phyloP scores from a whole-genome alignment of 2,113 vertebrate species.

The Clarias macrocephalus region DNA sequence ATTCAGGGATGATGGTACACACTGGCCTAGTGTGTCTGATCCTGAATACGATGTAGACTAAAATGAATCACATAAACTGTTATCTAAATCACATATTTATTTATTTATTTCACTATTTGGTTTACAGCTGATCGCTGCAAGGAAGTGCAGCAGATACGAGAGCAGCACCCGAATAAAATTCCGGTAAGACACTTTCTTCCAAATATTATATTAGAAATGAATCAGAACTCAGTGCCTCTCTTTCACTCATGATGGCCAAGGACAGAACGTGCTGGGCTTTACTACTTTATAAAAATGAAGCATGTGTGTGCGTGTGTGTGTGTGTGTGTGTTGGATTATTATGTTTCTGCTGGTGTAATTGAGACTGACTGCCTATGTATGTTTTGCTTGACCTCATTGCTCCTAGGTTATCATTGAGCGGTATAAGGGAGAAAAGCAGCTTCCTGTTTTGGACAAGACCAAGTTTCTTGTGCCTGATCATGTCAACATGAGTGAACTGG shows the following conservation, averaged over 20 bases:
- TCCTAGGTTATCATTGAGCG: conserved; percentile 94
- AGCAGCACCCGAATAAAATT: conserved; percentile 97
- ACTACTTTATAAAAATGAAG: neutral
- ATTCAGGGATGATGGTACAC: neutral
- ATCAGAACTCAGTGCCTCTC: neutral
- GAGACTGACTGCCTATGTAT: neutral
- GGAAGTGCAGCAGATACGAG: conserved; percentile 96
- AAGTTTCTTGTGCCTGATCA: conserved; percentile 98
- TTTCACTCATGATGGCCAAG: neutral
- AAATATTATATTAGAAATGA: neutral
- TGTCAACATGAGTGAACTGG: conserved; percentile 98
- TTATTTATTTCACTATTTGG: conserved; percentile 34
- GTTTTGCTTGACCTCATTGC: neutral
- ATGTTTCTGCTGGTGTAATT: neutral
- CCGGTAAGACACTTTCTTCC: conserved; percentile 79
- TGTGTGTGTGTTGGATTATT: conserved; percentile 1
- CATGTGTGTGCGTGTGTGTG: neutral
- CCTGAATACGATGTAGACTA: neutral
- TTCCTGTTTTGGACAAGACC: conserved; percentile 96
- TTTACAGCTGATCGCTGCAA: conserved; percentile 90
- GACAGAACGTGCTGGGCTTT: neutral
- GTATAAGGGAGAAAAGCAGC: conserved; percentile 97
- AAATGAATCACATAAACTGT: neutral
- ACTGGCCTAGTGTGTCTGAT: neutral
- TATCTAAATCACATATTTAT: neutral